Percentiles rank a stretch among this genome's conserved stretches.
Evolutionary conservation across 2,113 vertebrate species (phyloP).

Genomic region (Acrocephalus arundinaceus): DNA sequence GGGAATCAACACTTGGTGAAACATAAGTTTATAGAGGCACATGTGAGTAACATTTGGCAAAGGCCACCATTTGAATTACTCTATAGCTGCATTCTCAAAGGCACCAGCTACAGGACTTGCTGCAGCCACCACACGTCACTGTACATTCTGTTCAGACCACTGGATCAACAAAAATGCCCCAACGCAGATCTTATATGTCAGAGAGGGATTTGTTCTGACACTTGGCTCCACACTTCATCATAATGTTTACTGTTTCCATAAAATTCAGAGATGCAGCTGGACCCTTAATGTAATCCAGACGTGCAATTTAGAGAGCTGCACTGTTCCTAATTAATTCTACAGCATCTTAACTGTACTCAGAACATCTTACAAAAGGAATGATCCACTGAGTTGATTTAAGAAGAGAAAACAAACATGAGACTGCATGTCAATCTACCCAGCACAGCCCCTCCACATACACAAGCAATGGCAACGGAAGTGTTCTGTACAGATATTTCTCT

Average conservation of each 20-base stretch:
- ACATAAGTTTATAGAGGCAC: fast-evolving
- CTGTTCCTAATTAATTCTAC: constrained; percentile 26
- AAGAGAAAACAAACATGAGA: not conserved
- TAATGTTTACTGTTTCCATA: not conserved
- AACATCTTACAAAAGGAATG: not conserved
- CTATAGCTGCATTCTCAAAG: not conserved
- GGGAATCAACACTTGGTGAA: not conserved
- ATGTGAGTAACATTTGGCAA: not conserved
- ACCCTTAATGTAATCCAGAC: not conserved
- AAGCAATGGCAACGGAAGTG: not conserved
- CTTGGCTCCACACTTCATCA: not conserved
- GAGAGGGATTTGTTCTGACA: not conserved
- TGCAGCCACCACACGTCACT: not conserved
- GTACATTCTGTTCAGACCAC: not conserved
- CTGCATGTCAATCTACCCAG: not conserved
- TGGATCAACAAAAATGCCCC: not conserved
- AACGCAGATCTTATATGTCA: not conserved
- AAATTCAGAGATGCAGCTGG: constrained; percentile 15
- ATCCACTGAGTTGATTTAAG: not conserved
- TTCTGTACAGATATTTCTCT: not conserved
- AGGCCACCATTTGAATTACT: not conserved
- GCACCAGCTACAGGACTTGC: not conserved
- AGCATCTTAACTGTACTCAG: constrained; percentile 15
- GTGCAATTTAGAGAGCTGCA: not conserved
- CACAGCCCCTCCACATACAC: not conserved